Conservation (phyloP, 2,113 vertebrate genomes). For the Talpa occidentalis region DNA sequence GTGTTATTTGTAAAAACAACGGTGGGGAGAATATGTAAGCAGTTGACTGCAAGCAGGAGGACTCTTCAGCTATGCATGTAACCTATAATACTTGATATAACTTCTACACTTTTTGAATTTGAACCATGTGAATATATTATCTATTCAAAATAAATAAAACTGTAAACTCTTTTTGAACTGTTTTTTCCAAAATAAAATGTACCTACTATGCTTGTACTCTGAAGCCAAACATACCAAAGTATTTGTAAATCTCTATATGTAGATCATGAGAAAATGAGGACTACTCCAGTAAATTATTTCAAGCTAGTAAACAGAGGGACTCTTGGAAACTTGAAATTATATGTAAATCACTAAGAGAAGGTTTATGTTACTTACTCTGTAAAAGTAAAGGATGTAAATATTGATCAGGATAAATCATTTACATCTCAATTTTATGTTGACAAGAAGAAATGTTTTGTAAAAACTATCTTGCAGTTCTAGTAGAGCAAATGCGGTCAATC, state of each 20-base stretch:
- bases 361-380: slow-evolving; percentile 4
- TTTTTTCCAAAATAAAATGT: slow-evolving; percentile 4
- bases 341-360: slow-evolving; percentile 39
- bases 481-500: neutral
- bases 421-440: neutral
- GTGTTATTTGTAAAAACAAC: neutral
- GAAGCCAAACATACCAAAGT: neutral
- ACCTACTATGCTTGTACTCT: neutral
- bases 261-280: neutral
- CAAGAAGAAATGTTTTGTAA: slow-evolving; percentile 3
- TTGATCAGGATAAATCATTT: slow-evolving; percentile 16
- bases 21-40: neutral
- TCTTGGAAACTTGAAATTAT: neutral
- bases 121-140: neutral
- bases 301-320: slow-evolving; percentile 3
- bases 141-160: slow-evolving; percentile 23
- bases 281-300: slow-evolving; percentile 40
- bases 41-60: neutral
- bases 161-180: slow-evolving; percentile 7
- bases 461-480: neutral
- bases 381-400: neutral
- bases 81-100: neutral
- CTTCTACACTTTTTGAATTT: neutral
- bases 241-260: neutral
- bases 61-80: neutral